These are phyloP conservation scores for Chiroxiphia lanceolata DNA, from an alignment of 2,797 vertebrate species.

Conservation along the genomic window DNA sequence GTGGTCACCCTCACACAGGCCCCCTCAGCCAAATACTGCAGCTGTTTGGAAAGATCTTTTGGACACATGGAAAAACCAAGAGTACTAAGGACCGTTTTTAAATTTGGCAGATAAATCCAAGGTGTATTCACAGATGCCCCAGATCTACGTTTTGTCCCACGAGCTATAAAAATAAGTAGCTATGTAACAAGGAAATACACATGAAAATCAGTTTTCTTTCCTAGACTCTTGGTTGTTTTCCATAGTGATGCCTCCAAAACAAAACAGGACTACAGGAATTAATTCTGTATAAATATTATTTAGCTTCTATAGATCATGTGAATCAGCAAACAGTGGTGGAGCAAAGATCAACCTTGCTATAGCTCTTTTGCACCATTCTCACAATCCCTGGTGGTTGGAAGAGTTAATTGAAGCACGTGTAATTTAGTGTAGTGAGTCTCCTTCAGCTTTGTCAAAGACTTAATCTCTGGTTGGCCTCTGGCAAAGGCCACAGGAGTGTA, in stretches of 20 bases:
- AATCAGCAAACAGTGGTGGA: background rate
- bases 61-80: background rate
- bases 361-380: background rate
- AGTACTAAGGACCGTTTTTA: background rate
- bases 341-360: background rate
- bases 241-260: background rate
- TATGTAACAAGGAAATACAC: background rate
- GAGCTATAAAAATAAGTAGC: background rate
- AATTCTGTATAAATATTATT: background rate
- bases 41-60: constrained; percentile 4
- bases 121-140: background rate
- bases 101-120: background rate
- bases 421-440: background rate
- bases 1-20: background rate
- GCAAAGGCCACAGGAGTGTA: background rate
- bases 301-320: background rate
- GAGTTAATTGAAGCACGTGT: background rate
- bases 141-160: background rate
- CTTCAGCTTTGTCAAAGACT: background rate
- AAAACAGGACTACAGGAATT: background rate
- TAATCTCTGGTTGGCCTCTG: background rate
- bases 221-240: background rate
- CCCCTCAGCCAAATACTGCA: background rate
- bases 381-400: background rate
- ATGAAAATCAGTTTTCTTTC: background rate